Conservation (phyloP, 2,797 vertebrate species). For the Octomys mimax region DNA sequence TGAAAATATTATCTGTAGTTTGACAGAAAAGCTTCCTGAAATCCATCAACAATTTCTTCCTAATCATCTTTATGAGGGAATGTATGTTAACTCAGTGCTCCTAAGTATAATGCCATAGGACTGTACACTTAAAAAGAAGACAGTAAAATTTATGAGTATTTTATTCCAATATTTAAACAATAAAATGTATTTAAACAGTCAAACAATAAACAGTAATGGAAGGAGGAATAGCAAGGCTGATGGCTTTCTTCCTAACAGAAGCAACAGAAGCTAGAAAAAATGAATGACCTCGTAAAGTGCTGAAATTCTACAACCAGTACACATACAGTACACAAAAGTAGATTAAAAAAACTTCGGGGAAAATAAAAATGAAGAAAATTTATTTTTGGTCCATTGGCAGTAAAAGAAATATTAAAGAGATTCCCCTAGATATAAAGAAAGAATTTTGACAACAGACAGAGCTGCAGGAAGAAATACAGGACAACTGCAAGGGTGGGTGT, state of each 20-base stretch:
- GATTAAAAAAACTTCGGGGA: not conserved
- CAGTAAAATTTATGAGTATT: not conserved
- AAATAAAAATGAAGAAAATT: not conserved
- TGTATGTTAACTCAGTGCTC: not conserved
- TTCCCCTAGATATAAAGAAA: not conserved
- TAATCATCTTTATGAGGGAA: not conserved
- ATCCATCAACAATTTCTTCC: not conserved
- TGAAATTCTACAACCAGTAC: not conserved
- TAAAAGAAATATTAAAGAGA: not conserved
- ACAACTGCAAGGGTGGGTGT: not conserved
- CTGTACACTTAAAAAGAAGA: not conserved
- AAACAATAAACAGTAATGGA: constrained; percentile 6
- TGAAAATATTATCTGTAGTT: constrained; percentile 43
- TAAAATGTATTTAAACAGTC: not conserved
- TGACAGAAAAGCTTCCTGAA: constrained; percentile 1
- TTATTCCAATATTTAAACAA: not conserved
- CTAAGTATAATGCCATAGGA: constrained; percentile 33
- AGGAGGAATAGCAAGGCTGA: not conserved
- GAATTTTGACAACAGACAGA: not conserved
- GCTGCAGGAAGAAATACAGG: not conserved
- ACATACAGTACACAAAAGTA: not conserved
- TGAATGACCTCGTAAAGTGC: not conserved
- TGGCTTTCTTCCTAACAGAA: not conserved
- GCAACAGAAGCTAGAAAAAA: not conserved
- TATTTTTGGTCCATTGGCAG: not conserved